A percentile compares a stretch with the other conserved stretches of the same genome.
phyloP scores from a whole-genome alignment of 2,888 invertebrate species.

The Orthosia gothica region DNA sequence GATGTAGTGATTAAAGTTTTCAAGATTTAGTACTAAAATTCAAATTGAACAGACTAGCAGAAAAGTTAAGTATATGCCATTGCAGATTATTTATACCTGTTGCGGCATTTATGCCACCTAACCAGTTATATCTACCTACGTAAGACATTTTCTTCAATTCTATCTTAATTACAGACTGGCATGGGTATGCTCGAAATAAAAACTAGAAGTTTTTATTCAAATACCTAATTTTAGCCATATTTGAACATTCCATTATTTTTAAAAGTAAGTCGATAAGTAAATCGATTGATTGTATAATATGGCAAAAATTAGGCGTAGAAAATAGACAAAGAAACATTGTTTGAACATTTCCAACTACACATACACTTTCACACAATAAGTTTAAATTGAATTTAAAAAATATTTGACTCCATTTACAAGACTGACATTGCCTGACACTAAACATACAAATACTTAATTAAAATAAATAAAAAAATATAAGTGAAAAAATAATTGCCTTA shows the following conservation, averaged over 20 bases:
- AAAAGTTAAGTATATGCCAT: not conserved
- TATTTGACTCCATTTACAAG: not conserved
- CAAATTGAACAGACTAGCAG: not conserved
- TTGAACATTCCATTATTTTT: not conserved
- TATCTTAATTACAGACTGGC: not conserved
- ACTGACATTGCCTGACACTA: slow-evolving; percentile 43
- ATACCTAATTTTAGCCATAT: not conserved
- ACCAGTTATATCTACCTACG: too few species aligned
- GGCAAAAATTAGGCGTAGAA: not conserved
- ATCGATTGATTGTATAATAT: not conserved
- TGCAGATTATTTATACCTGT: not conserved
- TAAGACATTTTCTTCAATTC: too few species aligned
- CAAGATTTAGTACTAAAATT: not conserved
- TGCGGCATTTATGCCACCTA: too few species aligned
- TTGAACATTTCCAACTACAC: slow-evolving; percentile 15
- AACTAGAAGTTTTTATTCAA: not conserved
- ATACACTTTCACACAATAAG: slow-evolving; percentile 12
- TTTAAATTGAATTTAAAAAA: too few species aligned
- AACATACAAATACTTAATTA: not conserved
- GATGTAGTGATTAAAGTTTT: not conserved
- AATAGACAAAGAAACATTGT: not conserved
- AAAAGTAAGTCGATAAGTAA: not conserved
- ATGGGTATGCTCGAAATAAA: slow-evolving; percentile 10
- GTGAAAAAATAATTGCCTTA: not conserved
- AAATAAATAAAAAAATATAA: not conserved